Conservation (phyloP, 2,113 vertebrate species). For the Grus americana region DNA sequence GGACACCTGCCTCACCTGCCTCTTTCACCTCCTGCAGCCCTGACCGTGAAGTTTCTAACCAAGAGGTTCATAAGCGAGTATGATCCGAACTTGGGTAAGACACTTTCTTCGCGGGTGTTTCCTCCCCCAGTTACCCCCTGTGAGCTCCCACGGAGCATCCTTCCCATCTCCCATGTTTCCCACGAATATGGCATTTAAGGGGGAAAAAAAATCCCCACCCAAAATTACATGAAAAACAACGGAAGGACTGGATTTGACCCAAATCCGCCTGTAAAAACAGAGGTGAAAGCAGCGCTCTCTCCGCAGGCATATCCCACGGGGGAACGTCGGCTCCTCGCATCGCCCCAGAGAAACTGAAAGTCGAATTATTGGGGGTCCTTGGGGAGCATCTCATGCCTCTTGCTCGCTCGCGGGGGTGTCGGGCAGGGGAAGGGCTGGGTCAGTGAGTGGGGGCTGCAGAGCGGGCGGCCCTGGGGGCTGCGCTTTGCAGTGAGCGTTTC, state of each 20-base stretch:
- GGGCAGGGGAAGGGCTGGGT: neutral
- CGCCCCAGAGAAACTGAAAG: rapidly evolving
- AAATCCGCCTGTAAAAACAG: neutral
- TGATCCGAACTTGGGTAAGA: conserved; percentile 90
- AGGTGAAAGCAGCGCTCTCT: neutral
- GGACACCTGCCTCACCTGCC: neutral
- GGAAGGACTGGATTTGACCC: neutral
- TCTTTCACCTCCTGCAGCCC: conserved; percentile 74
- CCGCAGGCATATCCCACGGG: rapidly evolving
- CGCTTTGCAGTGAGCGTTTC: conserved; percentile 31
- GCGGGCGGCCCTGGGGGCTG: rapidly evolving
- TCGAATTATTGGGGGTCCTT: neutral
- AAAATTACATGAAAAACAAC: neutral
- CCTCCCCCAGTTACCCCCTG: neutral
- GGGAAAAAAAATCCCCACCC: neutral
- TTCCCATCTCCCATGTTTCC: neutral
- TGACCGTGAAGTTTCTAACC: conserved; percentile 92
- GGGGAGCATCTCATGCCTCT: neutral
- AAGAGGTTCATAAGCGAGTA: conserved; percentile 94
- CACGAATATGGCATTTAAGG: neutral
- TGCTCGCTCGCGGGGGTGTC: neutral
- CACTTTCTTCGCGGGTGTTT: rapidly evolving
- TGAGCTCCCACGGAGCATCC: neutral
- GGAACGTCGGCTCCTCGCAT: rapidly evolving
- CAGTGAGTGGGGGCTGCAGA: rapidly evolving